Evolutionary conservation across 2,888 invertebrate species (phyloP), one percentile per base, ranked within the genome.

Genomic region (Xylota segnis): DNA sequence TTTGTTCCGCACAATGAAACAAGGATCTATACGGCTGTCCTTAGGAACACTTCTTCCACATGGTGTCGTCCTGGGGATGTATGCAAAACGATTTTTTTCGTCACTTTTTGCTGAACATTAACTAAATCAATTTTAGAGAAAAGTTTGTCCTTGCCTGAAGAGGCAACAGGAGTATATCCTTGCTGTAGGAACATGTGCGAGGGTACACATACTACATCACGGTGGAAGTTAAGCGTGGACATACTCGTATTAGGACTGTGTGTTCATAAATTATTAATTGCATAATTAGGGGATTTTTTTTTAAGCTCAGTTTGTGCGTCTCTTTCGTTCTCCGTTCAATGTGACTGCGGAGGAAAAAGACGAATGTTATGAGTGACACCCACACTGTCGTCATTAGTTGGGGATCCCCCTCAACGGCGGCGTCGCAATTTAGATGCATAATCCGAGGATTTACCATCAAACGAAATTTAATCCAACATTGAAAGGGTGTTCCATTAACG

Each of bases 91-190:
- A 43, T 43, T 37, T 47, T 40, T 50, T 52, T 23, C 16, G 45
- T 47, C 16, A 37, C 50, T 45, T 23, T 61, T 59, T 47, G 56
- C 23, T 23, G 43, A 71, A 61, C 72, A 76, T 72, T 74, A 72
- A 83, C 65, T 61, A 47, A 78, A 83, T 83, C 72, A 78, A 83
- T 83, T 78, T 83, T 66, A 37, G 45, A 72, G 72, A 47, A 83
- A 83, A 78, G 27, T 77, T 83, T 54, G 61, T 72, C 72, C 65
- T 72, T 66, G 72, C 40, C 32, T 7, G 18, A 34, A 9, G 54
- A 54, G 9, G 27, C 23, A 40, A 43, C 32, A 47, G 0, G 23
- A 63, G n/a, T n/a, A 27, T 12, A 50, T 27, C 29, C 50, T 58
- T 59, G 23, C 37, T 10, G 6, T n/a, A 37, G 40, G 40, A 40